These are phyloP conservation scores for Mobula hypostoma DNA, from an alignment of 2,113 vertebrate genomes.

Conservation along the genomic window DNA sequence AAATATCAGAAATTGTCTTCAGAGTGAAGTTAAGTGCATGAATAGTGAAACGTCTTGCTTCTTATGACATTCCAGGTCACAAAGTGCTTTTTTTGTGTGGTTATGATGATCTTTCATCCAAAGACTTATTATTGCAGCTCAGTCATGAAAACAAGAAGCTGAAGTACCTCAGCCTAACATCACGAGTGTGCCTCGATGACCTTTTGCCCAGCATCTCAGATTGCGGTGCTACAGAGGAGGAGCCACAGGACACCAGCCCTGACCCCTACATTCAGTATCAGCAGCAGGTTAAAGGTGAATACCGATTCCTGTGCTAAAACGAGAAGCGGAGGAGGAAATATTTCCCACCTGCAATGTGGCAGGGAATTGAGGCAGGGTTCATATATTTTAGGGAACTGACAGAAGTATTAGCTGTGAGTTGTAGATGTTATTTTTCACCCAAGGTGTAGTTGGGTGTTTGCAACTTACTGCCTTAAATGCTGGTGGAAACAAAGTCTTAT, in stretches of 20 bases:
- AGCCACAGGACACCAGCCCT: conserved; percentile 45
- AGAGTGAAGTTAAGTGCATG: not conserved
- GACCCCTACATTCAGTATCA: conserved; percentile 60
- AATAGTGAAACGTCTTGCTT: not conserved
- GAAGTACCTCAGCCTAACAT: conserved; percentile 63
- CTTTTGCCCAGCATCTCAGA: conserved; percentile 63
- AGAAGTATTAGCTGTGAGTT: no score
- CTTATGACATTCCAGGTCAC: not conserved
- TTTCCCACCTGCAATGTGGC: not conserved
- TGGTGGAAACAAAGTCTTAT: no score
- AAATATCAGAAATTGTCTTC: not conserved
- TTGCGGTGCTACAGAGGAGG: conserved; percentile 56
- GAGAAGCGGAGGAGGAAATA: not conserved
- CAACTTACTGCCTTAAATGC: no score
- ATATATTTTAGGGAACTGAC: not conserved
- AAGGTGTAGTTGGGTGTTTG: no score
- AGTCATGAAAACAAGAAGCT: conserved; percentile 68
- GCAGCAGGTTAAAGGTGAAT: conserved; percentile 64
- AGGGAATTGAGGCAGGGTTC: not conserved
- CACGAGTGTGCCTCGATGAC: conserved; percentile 62
- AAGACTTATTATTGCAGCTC: conserved; percentile 47
- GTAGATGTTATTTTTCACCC: no score
- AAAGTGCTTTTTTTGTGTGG: not conserved
- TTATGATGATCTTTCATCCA: not conserved
- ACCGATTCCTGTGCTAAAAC: not conserved